A percentile compares a stretch with the other conserved stretches of the same genome.
Evolutionary conservation across 2,888 invertebrate species (phyloP).

Genomic region (Synergus laeviventris): DNA sequence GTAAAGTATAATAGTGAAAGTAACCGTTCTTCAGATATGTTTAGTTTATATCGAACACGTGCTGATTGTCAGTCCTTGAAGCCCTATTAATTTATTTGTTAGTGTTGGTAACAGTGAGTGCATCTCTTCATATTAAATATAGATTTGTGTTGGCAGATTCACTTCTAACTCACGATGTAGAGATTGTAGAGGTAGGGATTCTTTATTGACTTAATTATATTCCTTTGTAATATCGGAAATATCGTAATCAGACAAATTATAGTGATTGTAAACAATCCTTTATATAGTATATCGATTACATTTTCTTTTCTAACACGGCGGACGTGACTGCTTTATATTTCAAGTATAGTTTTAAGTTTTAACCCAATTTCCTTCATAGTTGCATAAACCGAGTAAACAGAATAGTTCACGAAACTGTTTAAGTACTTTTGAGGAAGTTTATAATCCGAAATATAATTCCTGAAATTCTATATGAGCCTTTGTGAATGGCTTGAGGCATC

Average conservation of each 20-base stretch:
- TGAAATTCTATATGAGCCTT: neutral
- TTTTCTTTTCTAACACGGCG: slow-evolving; percentile 29
- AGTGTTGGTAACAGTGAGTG: slow-evolving; percentile 53
- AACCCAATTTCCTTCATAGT: slow-evolving; percentile 28
- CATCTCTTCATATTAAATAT: slow-evolving; percentile 55
- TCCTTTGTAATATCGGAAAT: neutral
- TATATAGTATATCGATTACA: neutral
- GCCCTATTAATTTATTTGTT: slow-evolving; percentile 45
- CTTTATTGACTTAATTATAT: slow-evolving; percentile 21
- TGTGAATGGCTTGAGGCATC: neutral
- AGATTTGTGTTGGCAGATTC: slow-evolving; percentile 46
- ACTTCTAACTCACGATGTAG: slow-evolving; percentile 43
- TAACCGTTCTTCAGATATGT: slow-evolving; percentile 17
- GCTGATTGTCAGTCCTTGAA: slow-evolving; percentile 39
- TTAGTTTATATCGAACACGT: slow-evolving; percentile 26
- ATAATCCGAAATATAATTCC: neutral
- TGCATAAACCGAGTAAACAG: slow-evolving; percentile 37
- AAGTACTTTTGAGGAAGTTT: neutral
- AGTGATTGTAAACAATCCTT: slow-evolving; percentile 1
- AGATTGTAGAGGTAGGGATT: slow-evolving; percentile 34
- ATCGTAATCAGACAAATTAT: neutral
- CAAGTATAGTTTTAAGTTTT: slow-evolving; percentile 40
- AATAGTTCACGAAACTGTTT: neutral
- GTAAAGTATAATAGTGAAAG: neutral
- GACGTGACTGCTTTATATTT: slow-evolving; percentile 29